Base-by-base conservation (phyloP, 2,888 invertebrate genomes). In the Vanessa cardui region DNA sequence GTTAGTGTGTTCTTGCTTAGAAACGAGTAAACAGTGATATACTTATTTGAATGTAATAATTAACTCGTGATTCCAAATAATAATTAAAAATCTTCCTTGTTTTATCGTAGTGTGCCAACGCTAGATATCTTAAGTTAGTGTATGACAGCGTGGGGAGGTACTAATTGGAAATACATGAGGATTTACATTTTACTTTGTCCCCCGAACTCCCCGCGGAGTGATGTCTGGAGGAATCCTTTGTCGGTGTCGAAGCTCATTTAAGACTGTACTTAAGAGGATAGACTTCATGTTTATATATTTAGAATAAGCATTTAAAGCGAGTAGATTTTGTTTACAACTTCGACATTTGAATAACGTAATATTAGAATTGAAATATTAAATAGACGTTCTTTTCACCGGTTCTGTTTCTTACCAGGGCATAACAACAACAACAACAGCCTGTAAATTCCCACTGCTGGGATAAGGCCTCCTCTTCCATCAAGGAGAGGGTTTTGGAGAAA, bases 141-240 rank as follows among this genome's bases (percentile, higher is more conserved):
- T 78, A 72, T 76, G 73, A 73, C 76, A 66, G 72, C 65, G 70
- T 64, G 68, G 74, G 71, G 76, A 68, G 74, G 72, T 72, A 70
- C 87, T 91, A 90, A 91, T 91, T 90, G 88, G 87, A 88, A 89
- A 89, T 90, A 89, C 89, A 90, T 87, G 86, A 86, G 84, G 81
- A 89, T 91, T 91, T 89, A 87, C 90, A 90, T 90, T 89, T 89
- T 89, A 87, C 89, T 90, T 88, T 88, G 88, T 88, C 86, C 33
- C 39, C 77, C 80, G 77, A 84, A 85, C 73, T 82, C 86, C 79
- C 83, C 63, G 68, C 69, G 78, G 81, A 79, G 79, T 78, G 78
- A 75, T 73, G 81, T 81, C 82, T 79, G 81, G 79, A 72, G 61
- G 69, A 68, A 69, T 70, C 70, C 72, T 68, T 66, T 73, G 64